These are phyloP conservation scores for Lynx canadensis DNA, from an alignment of 2,113 vertebrate genomes.

Conservation along the genomic window DNA sequence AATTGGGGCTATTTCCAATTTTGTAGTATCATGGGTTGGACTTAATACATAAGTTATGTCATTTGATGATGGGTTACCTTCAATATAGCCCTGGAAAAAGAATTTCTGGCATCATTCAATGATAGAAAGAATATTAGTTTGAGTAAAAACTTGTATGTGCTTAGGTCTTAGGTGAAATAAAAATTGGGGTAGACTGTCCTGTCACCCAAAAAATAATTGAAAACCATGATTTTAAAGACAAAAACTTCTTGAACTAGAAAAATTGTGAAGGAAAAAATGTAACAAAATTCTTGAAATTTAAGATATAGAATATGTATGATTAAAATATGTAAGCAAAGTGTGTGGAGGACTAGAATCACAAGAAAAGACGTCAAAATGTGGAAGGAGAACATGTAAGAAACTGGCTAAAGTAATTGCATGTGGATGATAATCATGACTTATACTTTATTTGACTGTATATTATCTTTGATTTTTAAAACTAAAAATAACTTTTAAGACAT, in stretches of 20 bases:
- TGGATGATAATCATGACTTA: background rate
- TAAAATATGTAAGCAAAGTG: background rate
- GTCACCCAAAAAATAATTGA: constrained; percentile 12
- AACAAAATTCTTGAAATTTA: background rate
- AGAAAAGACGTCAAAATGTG: background rate
- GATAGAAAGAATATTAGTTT: constrained; percentile 27
- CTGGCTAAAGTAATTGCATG: background rate
- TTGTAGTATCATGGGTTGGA: background rate
- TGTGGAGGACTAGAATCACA: background rate
- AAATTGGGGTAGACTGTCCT: background rate
- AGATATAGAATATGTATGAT: background rate
- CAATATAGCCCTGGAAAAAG: background rate
- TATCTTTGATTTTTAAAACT: constrained; percentile 2
- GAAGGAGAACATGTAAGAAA: background rate
- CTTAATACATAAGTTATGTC: background rate
- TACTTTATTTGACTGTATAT: background rate
- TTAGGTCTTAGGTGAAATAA: constrained; percentile 38
- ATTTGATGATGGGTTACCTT: background rate
- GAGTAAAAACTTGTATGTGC: background rate
- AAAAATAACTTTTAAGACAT: constrained; percentile 22
- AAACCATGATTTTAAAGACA: constrained; percentile 36
- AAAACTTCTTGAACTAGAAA: background rate
- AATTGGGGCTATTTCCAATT: constrained; percentile 13
- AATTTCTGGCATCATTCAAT: constrained; percentile 4
- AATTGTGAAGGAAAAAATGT: background rate